A percentile compares a stretch with the other conserved stretches of the same genome.
Conservation (phyloP, 2,113 vertebrate genomes). For the Entelurus aequoreus region DNA sequence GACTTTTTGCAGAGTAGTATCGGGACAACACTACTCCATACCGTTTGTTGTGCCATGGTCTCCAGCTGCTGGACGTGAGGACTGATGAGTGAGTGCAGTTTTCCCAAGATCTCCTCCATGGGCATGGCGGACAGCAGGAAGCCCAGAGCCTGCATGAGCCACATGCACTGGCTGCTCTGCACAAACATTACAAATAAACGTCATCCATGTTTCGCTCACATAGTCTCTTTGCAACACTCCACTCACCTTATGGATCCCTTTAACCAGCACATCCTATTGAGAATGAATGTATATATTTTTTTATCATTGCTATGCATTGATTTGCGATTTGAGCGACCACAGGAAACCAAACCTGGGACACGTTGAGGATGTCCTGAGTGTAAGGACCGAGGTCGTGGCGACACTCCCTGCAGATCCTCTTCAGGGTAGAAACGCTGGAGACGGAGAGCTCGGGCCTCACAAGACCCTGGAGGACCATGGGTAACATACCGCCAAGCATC, state of each 20-base stretch:
- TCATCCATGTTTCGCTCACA: not conserved
- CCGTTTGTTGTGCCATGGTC: slow-evolving; percentile 82
- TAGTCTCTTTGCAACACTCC: not conserved
- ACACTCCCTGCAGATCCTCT: slow-evolving; percentile 97
- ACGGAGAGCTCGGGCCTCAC: slow-evolving; percentile 89
- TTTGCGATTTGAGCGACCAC: not conserved
- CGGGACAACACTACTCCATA: slow-evolving; percentile 41
- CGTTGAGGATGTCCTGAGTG: slow-evolving; percentile 84
- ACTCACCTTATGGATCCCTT: slow-evolving; percentile 94
- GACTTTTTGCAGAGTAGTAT: too few relatives aligned
- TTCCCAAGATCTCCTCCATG: slow-evolving; percentile 84
- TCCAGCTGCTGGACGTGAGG: slow-evolving; percentile 93
- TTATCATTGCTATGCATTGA: not conserved
- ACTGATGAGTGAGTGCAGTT: slow-evolving; percentile 84
- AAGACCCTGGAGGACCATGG: slow-evolving; percentile 88
- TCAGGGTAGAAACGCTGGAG: slow-evolving; percentile 91
- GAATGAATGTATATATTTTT: not conserved
- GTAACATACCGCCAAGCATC: slow-evolving; percentile 89
- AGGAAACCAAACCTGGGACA: slow-evolving; percentile 80
- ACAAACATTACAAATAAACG: slow-evolving; percentile 17
- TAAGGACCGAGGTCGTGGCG: slow-evolving; percentile 84
- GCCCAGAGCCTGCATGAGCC: slow-evolving; percentile 97
- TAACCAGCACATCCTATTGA: slow-evolving; percentile 84
- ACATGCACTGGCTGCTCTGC: slow-evolving; percentile 97
- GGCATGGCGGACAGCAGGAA: slow-evolving; percentile 92